These are phyloP conservation scores for Bilobella aurantiaca DNA, from an alignment of 1,140 invertebrate genomes.

Conservation along the genomic window DNA sequence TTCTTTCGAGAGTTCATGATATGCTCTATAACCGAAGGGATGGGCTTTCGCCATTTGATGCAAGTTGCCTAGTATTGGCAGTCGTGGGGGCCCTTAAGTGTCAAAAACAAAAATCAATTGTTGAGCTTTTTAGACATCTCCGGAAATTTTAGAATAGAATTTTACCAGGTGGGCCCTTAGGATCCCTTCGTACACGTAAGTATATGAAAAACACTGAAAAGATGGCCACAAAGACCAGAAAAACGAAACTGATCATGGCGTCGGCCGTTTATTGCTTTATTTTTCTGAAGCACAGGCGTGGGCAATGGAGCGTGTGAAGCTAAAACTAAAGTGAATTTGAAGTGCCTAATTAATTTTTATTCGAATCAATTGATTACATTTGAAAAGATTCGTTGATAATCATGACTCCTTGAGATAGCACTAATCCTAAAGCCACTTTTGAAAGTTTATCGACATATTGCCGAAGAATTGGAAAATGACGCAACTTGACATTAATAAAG, in stretches of 20 bases:
- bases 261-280: too few species aligned
- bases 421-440: too few species aligned
- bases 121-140: neutral
- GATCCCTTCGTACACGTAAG: neutral
- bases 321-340: neutral
- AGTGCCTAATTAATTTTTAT: too few species aligned
- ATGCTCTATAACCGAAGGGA: conserved; percentile 20
- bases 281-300: too few species aligned
- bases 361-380: too few species aligned
- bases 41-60: conserved; percentile 24
- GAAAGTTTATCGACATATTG: too few species aligned
- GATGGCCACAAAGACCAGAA: neutral
- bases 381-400: too few species aligned
- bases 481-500: too few species aligned
- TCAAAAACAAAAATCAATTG: conserved; percentile 7
- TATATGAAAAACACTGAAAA: neutral
- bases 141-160: neutral
- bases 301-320: too few species aligned
- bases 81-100: conserved; percentile 23
- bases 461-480: too few species aligned
- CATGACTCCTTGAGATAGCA: too few species aligned
- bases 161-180: neutral
- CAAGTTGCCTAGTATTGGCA: conserved; percentile 27
- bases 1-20: conserved; percentile 18
- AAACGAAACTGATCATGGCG: neutral